phyloP scores from a whole-genome alignment of 1,140 invertebrate genomes.

The Brachionus rotundiformis region DNA sequence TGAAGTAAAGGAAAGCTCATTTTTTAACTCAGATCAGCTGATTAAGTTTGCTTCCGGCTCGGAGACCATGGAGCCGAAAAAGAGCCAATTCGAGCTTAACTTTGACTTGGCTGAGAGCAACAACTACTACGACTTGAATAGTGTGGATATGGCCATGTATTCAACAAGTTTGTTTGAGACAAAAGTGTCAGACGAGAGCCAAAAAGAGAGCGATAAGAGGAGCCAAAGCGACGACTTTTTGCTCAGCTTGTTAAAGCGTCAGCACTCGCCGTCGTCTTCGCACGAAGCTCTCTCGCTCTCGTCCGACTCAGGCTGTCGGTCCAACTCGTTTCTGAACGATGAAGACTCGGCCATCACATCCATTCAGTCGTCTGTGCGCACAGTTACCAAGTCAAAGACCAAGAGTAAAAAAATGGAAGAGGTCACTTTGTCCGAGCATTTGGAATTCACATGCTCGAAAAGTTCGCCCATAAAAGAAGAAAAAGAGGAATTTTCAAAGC shows the following conservation, averaged over 20 bases:
- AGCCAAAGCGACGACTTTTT: not conserved
- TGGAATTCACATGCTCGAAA: slow-evolving; percentile 48
- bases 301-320: slow-evolving; percentile 44
- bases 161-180: not conserved
- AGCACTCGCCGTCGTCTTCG: not conserved
- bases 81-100: slow-evolving; percentile 18
- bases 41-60: slow-evolving; percentile 8
- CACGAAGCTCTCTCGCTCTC: slow-evolving; percentile 25
- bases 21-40: slow-evolving; percentile 39
- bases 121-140: slow-evolving; percentile 42
- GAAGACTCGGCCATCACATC: slow-evolving; percentile 35
- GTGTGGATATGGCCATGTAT: not conserved
- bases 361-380: slow-evolving; percentile 24
- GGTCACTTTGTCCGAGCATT: slow-evolving; percentile 34
- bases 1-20: slow-evolving; percentile 1
- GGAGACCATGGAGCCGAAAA: not conserved
- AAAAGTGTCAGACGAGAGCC: not conserved
- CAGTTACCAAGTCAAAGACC: slow-evolving; percentile 17
- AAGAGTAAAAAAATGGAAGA: slow-evolving; percentile 10
- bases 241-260: not conserved
- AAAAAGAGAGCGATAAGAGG: not conserved
- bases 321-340: slow-evolving; percentile 44
- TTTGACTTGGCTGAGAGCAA: slow-evolving; percentile 38
- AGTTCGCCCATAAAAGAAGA: slow-evolving; percentile 27
- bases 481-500: slow-evolving; percentile 38